Evolutionary conservation across 2,888 invertebrate genomes (phyloP).

Genomic region (Caenorhabditis macrosperma): DNA sequence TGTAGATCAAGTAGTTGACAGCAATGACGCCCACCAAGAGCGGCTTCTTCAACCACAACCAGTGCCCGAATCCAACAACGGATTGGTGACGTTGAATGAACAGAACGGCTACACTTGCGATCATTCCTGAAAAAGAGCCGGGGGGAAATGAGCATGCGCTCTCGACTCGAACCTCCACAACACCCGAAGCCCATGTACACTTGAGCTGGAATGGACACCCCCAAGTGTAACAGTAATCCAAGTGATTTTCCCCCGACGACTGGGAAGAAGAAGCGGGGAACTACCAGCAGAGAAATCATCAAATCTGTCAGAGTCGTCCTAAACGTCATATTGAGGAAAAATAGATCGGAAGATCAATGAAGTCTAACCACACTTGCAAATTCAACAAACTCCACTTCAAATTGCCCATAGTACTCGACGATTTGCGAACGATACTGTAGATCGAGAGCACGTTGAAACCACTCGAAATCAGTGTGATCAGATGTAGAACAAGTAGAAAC

Average conservation of each 20-base stretch:
- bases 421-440: constrained; percentile 19
- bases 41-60: neutral
- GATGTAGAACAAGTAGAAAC: constrained; percentile 6
- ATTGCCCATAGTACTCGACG: constrained; percentile 9
- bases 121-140: constrained; percentile 9
- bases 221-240: constrained; percentile 8
- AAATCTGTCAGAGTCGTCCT: constrained; percentile 27
- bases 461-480: constrained; percentile 18
- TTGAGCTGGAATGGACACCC: neutral
- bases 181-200: constrained; percentile 31
- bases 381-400: constrained; percentile 48
- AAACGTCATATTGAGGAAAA: neutral
- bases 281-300: neutral
- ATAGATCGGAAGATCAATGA: neutral
- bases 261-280: constrained; percentile 27
- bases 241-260: constrained; percentile 33
- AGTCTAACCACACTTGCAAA: constrained; percentile 42
- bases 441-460: constrained; percentile 4
- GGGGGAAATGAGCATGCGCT: neutral
- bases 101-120: constrained; percentile 31
- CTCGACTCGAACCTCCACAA: constrained; percentile 1
- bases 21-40: neutral
- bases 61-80: neutral
- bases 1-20: constrained; percentile 25
- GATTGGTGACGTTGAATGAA: constrained; percentile 45